A percentile compares a stretch with the other conserved stretches of the same genome.
Evolutionary conservation across 2,113 vertebrate species (phyloP).

Genomic region (Monopterus albus): DNA sequence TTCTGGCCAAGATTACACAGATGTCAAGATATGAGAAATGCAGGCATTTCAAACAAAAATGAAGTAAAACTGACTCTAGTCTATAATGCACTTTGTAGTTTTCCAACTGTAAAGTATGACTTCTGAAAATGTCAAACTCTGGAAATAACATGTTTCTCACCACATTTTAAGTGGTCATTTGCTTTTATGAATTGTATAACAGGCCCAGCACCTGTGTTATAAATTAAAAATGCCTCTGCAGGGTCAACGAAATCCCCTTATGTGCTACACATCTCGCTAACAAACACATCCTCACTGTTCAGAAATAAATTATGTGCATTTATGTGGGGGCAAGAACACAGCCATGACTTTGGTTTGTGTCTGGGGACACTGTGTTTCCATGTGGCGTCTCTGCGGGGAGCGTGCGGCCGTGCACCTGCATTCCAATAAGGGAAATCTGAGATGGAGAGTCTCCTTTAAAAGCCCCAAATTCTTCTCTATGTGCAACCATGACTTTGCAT

Average conservation of each 20-base stretch:
- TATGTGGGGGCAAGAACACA: background rate
- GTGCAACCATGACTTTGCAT: slow-evolving; percentile 40
- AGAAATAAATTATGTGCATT: slow-evolving; percentile 37
- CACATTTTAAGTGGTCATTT: background rate
- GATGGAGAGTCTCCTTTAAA: slow-evolving; percentile 18
- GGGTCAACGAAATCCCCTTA: background rate
- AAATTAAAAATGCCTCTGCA: background rate
- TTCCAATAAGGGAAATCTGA: slow-evolving; percentile 45
- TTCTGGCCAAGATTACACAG: too few relatives aligned
- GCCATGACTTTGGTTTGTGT: slow-evolving; percentile 19
- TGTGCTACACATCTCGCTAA: background rate
- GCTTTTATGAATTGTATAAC: background rate
- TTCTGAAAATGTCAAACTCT: too few relatives aligned
- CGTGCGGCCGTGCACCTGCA: slow-evolving; percentile 73
- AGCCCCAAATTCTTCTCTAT: background rate
- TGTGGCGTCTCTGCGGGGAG: slow-evolving; percentile 56
- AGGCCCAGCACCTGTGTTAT: slow-evolving; percentile 9
- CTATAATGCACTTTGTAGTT: slow-evolving; percentile 6
- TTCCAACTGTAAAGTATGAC: background rate
- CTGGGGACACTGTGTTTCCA: slow-evolving; percentile 66
- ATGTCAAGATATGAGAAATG: too few relatives aligned
- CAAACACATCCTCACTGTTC: slow-evolving; percentile 21
- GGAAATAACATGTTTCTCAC: too few relatives aligned
- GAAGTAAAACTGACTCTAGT: background rate
- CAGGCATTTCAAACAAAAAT: background rate